These are phyloP conservation scores for Heliangelus exortis DNA, from an alignment of 2,797 vertebrate genomes.

Conservation along the genomic window DNA sequence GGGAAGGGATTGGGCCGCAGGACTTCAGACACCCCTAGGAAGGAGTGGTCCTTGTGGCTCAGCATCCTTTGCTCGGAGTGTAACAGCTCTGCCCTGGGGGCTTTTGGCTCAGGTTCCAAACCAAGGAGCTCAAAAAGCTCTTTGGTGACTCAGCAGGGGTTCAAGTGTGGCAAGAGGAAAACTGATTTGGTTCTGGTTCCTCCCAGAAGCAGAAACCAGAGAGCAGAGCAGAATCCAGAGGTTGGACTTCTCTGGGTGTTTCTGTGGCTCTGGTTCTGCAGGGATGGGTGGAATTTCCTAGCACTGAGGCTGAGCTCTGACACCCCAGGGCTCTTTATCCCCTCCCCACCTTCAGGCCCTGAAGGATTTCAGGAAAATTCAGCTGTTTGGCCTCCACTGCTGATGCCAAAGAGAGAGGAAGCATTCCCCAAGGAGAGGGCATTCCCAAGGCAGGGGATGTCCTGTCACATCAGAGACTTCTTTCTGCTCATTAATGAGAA, in stretches of 20 bases:
- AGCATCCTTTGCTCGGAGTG: not conserved
- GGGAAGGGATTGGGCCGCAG: not conserved
- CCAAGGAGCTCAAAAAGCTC: not conserved
- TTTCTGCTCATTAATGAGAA: not conserved
- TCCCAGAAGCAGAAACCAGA: not conserved
- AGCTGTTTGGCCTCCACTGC: not conserved
- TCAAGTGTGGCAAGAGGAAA: not conserved
- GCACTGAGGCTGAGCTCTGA: not conserved
- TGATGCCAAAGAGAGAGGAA: not conserved
- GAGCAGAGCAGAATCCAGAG: not conserved
- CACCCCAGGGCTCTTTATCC: not conserved
- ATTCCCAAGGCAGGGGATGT: not conserved
- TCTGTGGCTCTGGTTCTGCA: not conserved
- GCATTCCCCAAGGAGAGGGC: too few species aligned
- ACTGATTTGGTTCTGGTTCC: too few species aligned
- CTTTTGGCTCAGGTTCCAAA: not conserved
- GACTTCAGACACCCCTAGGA: not conserved
- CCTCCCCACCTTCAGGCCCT: not conserved
- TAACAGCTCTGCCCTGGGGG: not conserved
- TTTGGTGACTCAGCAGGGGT: not conserved
- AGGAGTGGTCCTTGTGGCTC: not conserved
- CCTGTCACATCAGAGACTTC: not conserved
- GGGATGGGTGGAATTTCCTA: too few species aligned
- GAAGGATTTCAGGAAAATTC: too few species aligned
- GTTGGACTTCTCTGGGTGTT: accelerated